Evolutionary conservation across 2,888 invertebrate genomes (phyloP).

Genomic region (Tethea ocularis): DNA sequence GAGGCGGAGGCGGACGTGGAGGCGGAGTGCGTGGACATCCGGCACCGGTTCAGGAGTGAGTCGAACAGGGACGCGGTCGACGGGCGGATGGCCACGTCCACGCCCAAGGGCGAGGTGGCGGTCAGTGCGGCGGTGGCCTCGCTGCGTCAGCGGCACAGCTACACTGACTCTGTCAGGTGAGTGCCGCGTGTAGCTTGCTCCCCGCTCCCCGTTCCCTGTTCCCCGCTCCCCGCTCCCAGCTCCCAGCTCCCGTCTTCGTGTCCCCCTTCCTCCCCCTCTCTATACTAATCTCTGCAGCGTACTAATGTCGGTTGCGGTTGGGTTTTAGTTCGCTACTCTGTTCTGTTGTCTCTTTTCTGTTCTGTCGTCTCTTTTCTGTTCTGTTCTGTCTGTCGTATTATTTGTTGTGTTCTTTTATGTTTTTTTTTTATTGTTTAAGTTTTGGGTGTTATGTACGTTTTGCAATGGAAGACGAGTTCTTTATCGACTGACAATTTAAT

Average conservation of each 20-base stretch:
- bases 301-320: constrained; percentile 45
- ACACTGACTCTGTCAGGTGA: constrained; percentile 68
- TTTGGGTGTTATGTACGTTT: neutral
- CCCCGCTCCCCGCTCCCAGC: constrained; percentile 15
- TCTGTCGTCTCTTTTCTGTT: constrained; percentile 14
- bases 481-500: no score
- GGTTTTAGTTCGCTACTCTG: constrained; percentile 19
- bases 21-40: constrained; percentile 56
- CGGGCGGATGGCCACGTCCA: constrained; percentile 51
- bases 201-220: constrained; percentile 14
- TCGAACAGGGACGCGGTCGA: constrained; percentile 55
- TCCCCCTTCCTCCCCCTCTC: constrained; percentile 12
- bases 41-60: constrained; percentile 56
- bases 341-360: constrained; percentile 23
- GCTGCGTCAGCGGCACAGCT: constrained; percentile 68
- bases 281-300: constrained; percentile 34
- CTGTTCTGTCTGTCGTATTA: neutral
- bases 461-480: neutral
- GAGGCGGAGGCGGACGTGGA: constrained; percentile 47
- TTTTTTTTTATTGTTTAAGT: neutral
- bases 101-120: constrained; percentile 49
- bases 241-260: constrained; percentile 9
- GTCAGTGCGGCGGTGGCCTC: constrained; percentile 33
- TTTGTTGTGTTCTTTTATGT: no score
- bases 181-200: constrained; percentile 38